Conservation (phyloP, 1,140 invertebrate genomes). For the Leptoteleia sp. region DNA sequence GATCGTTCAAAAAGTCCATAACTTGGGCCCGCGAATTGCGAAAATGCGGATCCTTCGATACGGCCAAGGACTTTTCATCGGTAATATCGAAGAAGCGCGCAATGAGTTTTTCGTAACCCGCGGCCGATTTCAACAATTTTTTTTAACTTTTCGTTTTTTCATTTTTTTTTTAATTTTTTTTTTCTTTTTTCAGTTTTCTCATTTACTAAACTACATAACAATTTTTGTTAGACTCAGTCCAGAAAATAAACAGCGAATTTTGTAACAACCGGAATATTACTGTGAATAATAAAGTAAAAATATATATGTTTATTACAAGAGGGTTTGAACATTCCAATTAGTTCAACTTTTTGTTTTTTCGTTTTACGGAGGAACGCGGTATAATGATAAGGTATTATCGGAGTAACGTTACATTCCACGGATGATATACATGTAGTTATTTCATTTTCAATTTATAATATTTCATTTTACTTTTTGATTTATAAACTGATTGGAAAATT, state of each 20-base stretch:
- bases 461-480: no score
- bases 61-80: conserved; percentile 3
- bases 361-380: no score
- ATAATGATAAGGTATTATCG: no score
- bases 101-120: conserved; percentile 17
- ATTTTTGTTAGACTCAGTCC: conserved; percentile 67
- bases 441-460: no score
- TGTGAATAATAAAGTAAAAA: conserved; percentile 1
- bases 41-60: conserved; percentile 48
- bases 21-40: conserved; percentile 50
- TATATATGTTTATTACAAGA: conserved; percentile 11
- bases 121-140: conserved; percentile 41
- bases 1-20: conserved; percentile 60
- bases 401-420: no score
- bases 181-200: not conserved
- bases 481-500: no score
- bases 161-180: conserved; percentile 19
- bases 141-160: conserved; percentile 37
- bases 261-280: conserved; percentile 69
- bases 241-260: conserved; percentile 69
- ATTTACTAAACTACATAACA: conserved; percentile 72
- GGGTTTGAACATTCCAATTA: conserved; percentile 3
- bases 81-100: conserved; percentile 23
- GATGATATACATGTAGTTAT: no score
- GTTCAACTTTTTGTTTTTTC: no score